Conservation (phyloP, 2,797 vertebrate genomes). For the Spea hammondii region DNA sequence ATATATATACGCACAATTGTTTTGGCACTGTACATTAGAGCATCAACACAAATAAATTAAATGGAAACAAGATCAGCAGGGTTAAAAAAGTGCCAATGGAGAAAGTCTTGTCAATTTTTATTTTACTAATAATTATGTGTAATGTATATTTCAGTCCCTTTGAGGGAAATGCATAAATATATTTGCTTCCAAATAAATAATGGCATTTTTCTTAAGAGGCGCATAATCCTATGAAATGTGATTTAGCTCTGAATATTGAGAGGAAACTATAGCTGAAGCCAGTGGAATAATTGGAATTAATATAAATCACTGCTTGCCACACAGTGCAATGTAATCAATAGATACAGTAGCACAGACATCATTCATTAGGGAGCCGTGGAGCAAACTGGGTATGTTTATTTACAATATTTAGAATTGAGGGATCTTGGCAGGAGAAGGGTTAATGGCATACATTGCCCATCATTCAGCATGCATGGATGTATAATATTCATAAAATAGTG, state of each 20-base stretch:
- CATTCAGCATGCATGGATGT: too few relatives aligned
- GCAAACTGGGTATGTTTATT: not conserved
- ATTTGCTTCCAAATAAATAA: not conserved
- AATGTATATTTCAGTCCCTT: not conserved
- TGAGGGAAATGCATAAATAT: not conserved
- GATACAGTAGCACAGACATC: not conserved
- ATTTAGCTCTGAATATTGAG: not conserved
- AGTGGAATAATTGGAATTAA: not conserved
- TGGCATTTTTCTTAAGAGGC: not conserved
- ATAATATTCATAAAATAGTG: too few relatives aligned
- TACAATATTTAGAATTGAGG: not conserved
- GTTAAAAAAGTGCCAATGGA: conserved; percentile 12
- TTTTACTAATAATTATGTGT: not conserved
- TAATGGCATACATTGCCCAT: not conserved
- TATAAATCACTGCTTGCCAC: not conserved
- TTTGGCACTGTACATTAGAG: conserved; percentile 11
- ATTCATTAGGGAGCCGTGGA: not conserved
- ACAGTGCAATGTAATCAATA: not conserved
- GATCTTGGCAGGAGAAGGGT: not conserved
- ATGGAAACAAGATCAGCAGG: conserved; percentile 8
- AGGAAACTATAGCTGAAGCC: not conserved
- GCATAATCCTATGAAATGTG: not conserved
- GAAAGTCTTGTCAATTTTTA: not conserved
- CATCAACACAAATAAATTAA: conserved; percentile 23
- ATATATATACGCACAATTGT: too few relatives aligned